Evolutionary conservation across 2,797 vertebrate species (phyloP).

Genomic region (Melanotaenia boesemani): DNA sequence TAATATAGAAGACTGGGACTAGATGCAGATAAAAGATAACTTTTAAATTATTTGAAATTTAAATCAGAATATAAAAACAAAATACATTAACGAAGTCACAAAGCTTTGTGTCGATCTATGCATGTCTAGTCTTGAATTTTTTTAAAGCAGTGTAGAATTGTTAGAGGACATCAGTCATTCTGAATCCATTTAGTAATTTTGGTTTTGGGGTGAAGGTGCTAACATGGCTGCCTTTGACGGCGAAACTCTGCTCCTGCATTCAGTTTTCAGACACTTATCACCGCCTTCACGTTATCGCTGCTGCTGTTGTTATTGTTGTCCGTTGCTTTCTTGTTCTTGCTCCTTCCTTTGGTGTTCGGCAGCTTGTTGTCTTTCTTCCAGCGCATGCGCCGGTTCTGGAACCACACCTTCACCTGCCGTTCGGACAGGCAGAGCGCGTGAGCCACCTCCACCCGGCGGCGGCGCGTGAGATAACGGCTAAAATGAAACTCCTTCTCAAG

Average conservation of each 20-base stretch:
- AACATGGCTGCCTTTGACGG: slow-evolving; percentile 16
- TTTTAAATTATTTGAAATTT: not conserved
- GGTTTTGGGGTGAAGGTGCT: slow-evolving; percentile 43
- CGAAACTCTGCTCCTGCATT: slow-evolving; percentile 1
- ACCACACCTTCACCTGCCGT: slow-evolving; percentile 98
- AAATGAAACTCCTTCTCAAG: slow-evolving; percentile 98
- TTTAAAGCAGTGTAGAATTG: slow-evolving; percentile 32
- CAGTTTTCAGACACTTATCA: slow-evolving; percentile 40
- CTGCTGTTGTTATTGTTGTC: slow-evolving; percentile 49
- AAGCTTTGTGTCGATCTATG: not conserved
- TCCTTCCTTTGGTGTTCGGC: slow-evolving; percentile 85
- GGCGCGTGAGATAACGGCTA: slow-evolving; percentile 94
- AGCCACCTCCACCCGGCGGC: slow-evolving; percentile 94
- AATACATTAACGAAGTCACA: not conserved
- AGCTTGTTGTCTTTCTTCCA: slow-evolving; percentile 99
- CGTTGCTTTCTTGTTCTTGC: slow-evolving; percentile 69
- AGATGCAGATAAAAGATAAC: not conserved
- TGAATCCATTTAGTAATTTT: slow-evolving; percentile 14
- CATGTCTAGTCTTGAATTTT: not conserved
- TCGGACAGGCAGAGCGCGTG: slow-evolving; percentile 91
- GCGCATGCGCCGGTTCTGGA: slow-evolving; percentile 98
- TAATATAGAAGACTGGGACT: slow-evolving; percentile 25
- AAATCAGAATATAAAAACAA: not conserved
- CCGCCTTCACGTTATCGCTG: slow-evolving; percentile 33
- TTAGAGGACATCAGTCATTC: slow-evolving; percentile 37